Evolutionary conservation across 2,797 vertebrate genomes (phyloP).

Genomic region (Champsocephalus esox): DNA sequence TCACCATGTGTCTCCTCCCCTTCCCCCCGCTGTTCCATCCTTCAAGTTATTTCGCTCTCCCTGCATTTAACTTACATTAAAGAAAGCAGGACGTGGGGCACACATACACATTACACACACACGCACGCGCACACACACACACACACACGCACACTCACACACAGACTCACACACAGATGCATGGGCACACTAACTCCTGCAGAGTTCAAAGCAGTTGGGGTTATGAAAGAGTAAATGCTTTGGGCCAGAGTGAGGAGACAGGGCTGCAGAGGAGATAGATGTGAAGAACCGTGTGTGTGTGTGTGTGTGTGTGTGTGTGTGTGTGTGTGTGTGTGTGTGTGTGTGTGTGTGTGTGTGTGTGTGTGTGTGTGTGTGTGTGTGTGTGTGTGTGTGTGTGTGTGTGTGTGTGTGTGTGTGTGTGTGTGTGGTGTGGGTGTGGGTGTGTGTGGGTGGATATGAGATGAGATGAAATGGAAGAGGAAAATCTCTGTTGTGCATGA

Average conservation of each 20-base stretch:
- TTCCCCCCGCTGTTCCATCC: slow-evolving; percentile 18
- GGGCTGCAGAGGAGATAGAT: slow-evolving; percentile 22
- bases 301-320: slow-evolving; percentile 9
- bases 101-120: too few species aligned
- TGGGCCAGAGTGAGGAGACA: slow-evolving; percentile 43
- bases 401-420: background rate
- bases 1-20: slow-evolving; percentile 23
- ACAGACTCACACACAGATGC: slow-evolving; percentile 2
- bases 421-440: slow-evolving; percentile 15
- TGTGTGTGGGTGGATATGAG: background rate
- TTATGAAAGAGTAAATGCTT: slow-evolving; percentile 62
- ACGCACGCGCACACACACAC: background rate
- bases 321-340: slow-evolving; percentile 4
- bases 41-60: slow-evolving; percentile 31
- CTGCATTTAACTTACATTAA: slow-evolving; percentile 25
- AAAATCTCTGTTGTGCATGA: slow-evolving; percentile 56
- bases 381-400: slow-evolving; percentile 11
- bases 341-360: slow-evolving; percentile 18
- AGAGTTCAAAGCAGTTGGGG: slow-evolving; percentile 61
- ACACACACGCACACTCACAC: background rate
- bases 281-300: slow-evolving; percentile 3
- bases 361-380: slow-evolving; percentile 23
- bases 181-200: slow-evolving; percentile 36
- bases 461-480: slow-evolving; percentile 56
- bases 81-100: background rate